phyloP scores from a whole-genome alignment of 2,113 vertebrate genomes.

The Osmerus eperlanus region DNA sequence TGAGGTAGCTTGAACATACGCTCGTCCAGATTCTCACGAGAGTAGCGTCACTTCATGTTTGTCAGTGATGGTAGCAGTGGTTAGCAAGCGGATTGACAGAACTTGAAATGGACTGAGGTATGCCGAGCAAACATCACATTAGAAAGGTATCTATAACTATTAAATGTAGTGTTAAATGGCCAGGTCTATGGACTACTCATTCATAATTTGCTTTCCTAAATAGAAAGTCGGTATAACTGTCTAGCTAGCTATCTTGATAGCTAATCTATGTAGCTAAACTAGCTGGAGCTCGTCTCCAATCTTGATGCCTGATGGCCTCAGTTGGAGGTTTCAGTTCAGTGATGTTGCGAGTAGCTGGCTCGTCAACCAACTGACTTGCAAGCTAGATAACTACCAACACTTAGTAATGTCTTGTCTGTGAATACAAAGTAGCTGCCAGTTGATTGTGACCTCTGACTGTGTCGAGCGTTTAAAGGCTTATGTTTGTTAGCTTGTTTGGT shows the following conservation, averaged over 20 bases:
- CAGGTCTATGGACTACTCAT: not conserved
- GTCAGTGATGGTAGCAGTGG: not conserved
- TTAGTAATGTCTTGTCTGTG: too few relatives aligned
- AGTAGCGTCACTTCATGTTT: too few relatives aligned
- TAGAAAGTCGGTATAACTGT: not conserved
- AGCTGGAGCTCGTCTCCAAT: too few relatives aligned
- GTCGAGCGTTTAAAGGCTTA: not conserved
- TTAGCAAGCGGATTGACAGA: not conserved
- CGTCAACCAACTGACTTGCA: not conserved
- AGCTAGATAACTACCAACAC: not conserved
- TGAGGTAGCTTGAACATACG: too few relatives aligned
- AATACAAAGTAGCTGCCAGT: not conserved
- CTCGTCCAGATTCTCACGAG: too few relatives aligned
- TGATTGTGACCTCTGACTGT: not conserved
- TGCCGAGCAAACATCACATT: conserved; percentile 35
- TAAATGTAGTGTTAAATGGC: rapidly evolving
- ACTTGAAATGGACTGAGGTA: conserved; percentile 48
- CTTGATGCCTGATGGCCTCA: not conserved
- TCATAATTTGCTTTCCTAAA: too few relatives aligned
- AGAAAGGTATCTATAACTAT: conserved; percentile 37
- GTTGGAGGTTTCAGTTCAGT: not conserved
- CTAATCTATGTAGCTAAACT: conserved; percentile 4
- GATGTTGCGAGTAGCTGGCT: too few relatives aligned
- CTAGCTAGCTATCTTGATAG: conserved; percentile 18
- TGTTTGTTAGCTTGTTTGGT: not conserved